Conservation (phyloP, 2,113 vertebrate genomes). For the Edolisoma coerulescens region DNA sequence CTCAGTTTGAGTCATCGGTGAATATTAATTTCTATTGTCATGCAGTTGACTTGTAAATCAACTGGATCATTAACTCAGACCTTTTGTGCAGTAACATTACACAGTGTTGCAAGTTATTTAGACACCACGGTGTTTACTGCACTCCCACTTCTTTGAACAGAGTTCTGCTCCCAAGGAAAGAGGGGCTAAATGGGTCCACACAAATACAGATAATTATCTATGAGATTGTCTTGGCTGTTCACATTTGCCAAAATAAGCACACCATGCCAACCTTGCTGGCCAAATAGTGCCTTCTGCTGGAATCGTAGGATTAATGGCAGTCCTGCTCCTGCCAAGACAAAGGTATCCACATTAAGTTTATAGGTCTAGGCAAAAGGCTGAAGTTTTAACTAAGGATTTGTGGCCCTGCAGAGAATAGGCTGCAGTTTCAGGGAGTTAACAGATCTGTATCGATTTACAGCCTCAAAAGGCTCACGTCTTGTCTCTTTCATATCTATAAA, state of each 20-base stretch:
- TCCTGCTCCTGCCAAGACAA: background rate
- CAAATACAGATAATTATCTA: background rate
- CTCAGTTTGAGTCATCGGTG: constrained; percentile 15
- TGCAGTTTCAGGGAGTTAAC: background rate
- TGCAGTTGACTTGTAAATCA: constrained; percentile 46
- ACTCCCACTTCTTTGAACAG: background rate
- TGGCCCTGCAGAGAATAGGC: background rate
- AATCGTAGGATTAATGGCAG: background rate
- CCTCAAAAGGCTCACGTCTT: constrained; percentile 21
- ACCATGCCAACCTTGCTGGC: background rate
- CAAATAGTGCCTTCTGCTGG: background rate
- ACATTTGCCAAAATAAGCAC: background rate
- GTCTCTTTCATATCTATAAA: constrained; percentile 42
- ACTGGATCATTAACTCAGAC: constrained; percentile 52
- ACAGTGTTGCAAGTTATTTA: background rate
- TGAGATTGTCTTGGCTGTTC: background rate
- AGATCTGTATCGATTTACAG: background rate
- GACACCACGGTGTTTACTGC: background rate
- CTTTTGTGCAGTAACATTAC: background rate
- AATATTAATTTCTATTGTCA: constrained; percentile 52
- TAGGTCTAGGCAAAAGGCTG: background rate
- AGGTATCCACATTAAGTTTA: background rate
- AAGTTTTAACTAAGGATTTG: constrained; percentile 16
- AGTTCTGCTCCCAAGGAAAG: background rate
- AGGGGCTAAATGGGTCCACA: background rate